Base-by-base conservation (phyloP, 2,888 invertebrate genomes). In the Cistogaster globosa region DNA sequence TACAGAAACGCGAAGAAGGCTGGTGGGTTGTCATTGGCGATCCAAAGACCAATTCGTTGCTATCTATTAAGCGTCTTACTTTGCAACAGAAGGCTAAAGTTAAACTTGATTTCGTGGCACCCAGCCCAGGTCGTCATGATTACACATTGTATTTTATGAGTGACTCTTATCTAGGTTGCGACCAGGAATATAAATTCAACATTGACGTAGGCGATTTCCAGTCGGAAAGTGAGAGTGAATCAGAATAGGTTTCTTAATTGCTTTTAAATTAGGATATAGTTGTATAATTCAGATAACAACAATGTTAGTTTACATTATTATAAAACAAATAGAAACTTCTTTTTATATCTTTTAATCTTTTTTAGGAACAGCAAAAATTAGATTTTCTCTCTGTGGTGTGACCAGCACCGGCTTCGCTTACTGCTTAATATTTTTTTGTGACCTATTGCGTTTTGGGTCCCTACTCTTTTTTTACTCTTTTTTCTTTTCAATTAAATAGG, bases 21-120 rank as follows among this genome's bases (percentile, higher is more conserved):
- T 97, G 97, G 97, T 99, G 99, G 99, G 97, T 99, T 53, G 99
- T 99, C 12, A 97, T 99, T 88, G 99, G 99, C 0, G 99, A 99
- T 91, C 97, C 98, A 0, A 97, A 97, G 91, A 94, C 95, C 42
- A 99, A 99, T 93, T 97, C 98, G 0, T 93, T 99, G 60, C 94
- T 99, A 9, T 99, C 99, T 12, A 99, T 99, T 92, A 99, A 99
- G 93, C 95, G 99, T 51, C 94, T 99, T 36, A 98, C 98, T 0
- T 94, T 99, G 16, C 98, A 98, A 86, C 97, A 98, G 90, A 97
- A 95, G 89, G 98, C 99, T 0, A 96, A 96, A 90, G 96, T 96
- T 0, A 95, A 93, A 81, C 86, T 93, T 57, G 93, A 93, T 88
- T 99, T 99, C 93, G 97, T 98, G 48, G 98, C 98, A 38, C 98